Conservation (phyloP, 2,888 invertebrate genomes). For the Melitaea athalia region DNA sequence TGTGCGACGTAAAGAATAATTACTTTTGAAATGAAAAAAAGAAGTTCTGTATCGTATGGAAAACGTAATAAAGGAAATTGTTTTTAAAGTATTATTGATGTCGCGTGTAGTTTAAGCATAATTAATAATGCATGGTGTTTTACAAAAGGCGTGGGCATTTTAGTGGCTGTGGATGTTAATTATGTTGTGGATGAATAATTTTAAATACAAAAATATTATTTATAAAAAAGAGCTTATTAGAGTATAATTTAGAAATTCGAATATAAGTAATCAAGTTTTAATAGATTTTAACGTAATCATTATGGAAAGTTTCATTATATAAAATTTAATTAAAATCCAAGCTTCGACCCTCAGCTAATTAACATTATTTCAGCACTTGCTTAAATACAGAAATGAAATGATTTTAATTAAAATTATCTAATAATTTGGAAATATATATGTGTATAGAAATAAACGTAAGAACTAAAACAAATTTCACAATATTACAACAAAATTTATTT, state of each 20-base stretch:
- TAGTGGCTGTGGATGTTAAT: too few species aligned
- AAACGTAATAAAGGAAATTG: background rate
- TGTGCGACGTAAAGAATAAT: background rate
- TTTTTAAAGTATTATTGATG: background rate
- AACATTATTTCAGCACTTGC: background rate
- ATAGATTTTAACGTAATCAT: background rate
- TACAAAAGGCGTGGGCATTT: too few species aligned
- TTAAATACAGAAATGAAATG: background rate
- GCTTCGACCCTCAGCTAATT: background rate
- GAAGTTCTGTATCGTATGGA: background rate
- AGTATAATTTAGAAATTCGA: too few species aligned
- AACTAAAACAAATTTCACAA: too few species aligned
- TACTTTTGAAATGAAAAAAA: background rate
- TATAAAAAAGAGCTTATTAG: background rate
- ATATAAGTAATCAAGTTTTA: too few species aligned
- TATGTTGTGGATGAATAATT: too few species aligned
- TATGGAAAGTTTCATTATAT: background rate
- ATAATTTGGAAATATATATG: too few species aligned
- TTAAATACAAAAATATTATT: too few species aligned
- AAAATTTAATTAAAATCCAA: slow-evolving; percentile 1
- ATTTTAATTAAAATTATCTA: background rate
- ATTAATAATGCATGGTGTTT: too few species aligned
- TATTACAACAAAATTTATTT: too few species aligned
- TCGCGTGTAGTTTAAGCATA: too few species aligned
- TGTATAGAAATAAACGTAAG: too few species aligned